Evolutionary conservation across 2,113 vertebrate genomes (phyloP).

Genomic region (Saguinus imperator): DNA sequence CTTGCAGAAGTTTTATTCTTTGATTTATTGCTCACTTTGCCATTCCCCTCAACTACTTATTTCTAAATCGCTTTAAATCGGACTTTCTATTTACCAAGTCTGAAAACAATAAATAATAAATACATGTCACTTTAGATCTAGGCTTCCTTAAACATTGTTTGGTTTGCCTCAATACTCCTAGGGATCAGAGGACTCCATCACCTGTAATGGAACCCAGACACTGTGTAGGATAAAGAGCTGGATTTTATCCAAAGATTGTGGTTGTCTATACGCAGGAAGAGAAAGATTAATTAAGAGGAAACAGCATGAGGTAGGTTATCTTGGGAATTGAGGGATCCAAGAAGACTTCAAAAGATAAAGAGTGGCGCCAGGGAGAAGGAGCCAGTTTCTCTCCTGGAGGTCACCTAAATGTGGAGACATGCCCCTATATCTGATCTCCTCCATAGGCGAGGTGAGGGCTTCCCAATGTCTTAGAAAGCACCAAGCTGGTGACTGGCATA

Average conservation of each 20-base stretch:
- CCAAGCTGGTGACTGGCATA: not conserved
- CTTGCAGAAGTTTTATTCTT: not conserved
- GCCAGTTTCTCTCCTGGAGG: not conserved
- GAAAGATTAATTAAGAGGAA: not conserved
- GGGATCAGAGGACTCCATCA: not conserved
- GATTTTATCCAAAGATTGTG: not conserved
- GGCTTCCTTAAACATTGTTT: not conserved
- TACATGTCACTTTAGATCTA: not conserved
- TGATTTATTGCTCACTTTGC: not conserved
- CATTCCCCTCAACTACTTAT: not conserved
- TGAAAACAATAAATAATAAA: too few relatives aligned
- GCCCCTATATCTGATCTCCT: not conserved
- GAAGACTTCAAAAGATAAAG: not conserved
- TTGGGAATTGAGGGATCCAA: not conserved
- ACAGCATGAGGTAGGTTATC: not conserved
- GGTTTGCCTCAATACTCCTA: not conserved
- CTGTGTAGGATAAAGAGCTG: not conserved
- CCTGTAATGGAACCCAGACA: not conserved
- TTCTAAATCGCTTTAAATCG: not conserved
- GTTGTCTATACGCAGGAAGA: not conserved
- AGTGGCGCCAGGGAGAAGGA: not conserved
- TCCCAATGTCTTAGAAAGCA: not conserved
- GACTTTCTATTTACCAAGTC: not conserved
- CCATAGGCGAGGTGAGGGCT: not conserved
- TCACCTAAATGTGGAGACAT: not conserved